A percentile compares a stretch with the other conserved stretches of the same genome.
Evolutionary conservation across 2,797 vertebrate species (phyloP).

Genomic region (Notamacropus eugenii): DNA sequence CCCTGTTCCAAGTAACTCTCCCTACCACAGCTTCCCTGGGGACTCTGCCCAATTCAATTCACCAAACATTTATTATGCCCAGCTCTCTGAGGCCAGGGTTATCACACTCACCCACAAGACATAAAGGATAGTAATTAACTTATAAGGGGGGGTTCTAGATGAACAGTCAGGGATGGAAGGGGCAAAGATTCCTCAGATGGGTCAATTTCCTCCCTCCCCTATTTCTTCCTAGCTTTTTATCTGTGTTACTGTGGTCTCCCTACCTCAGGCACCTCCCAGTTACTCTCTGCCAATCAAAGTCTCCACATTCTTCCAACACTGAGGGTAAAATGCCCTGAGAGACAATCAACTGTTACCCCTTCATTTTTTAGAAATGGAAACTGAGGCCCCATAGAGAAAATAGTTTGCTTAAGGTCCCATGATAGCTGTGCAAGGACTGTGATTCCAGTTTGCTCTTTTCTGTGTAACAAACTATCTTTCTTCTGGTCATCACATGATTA

Average conservation of each 20-base stretch:
- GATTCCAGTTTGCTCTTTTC: not conserved
- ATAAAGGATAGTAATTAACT: not conserved
- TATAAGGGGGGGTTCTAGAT: not conserved
- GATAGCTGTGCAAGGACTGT: not conserved
- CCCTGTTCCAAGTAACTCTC: too few relatives aligned
- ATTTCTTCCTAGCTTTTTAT: not conserved
- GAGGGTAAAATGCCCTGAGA: not conserved
- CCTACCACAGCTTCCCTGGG: too few relatives aligned
- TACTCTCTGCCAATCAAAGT: not conserved
- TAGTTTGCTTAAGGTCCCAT: not conserved
- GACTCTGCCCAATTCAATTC: too few relatives aligned
- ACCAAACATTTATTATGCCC: too few relatives aligned
- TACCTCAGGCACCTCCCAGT: not conserved
- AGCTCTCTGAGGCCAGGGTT: too few relatives aligned
- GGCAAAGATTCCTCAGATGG: not conserved
- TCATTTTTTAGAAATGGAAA: not conserved
- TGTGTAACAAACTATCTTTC: not conserved
- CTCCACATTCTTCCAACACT: not conserved
- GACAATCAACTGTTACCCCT: not conserved
- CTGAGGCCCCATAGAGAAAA: not conserved
- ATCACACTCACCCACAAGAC: not conserved
- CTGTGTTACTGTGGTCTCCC: not conserved
- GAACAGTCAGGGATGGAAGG: not conserved
- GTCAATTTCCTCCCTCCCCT: not conserved
- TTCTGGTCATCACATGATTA: not conserved